Evolutionary conservation across 2,797 vertebrate species (phyloP), one percentile per base, ranked within the genome.

Genomic region (Mormyrops attenuatus): DNA sequence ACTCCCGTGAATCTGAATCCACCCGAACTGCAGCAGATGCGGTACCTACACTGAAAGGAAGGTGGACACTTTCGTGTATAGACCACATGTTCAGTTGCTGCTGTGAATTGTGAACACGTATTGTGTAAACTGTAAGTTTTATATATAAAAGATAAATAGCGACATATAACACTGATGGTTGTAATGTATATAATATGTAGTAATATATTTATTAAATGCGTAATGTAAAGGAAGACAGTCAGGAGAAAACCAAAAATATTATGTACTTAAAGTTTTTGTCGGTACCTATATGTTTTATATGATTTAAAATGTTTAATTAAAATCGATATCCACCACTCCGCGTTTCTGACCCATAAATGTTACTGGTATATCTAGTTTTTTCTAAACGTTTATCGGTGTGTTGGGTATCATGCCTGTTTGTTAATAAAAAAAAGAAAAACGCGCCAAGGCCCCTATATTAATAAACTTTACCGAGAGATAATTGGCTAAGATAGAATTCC

Each of bases 1-100:
- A 3, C 55, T 3, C 69, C 89, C 26, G 6, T 92, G 84, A 91
- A 88, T 90, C 50, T 91, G 0, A 90, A 92, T 38, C 90, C 95
- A 88, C 91, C 94, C 38, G 94, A 94, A 17, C 13, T 26, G 44
- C 44, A 26, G 49, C 82, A 26, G 49, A 26, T 52, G 5, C 82
- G 44, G n/a, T 85, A 85, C 82, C n/a, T 50, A 17, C 82, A 52
- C 22, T 49, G 49, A 49, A 22, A 52, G 49, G 2, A 50, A 50
- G n/a, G 44, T 85, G 20, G 44, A 26, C 47, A 85, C 47, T 52
- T 47, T 44, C 38, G 41, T 49, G n/a, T 22, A 26, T 47, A 84
- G 44, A 84, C 2, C 30, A 84, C 80, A 84, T 85, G 49, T 85
- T 85, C 49, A 13, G 11, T 3, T 50, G 82, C 49, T 85, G 47